Evolutionary conservation across 2,888 invertebrate species (phyloP).

Genomic region (Scaptomyza polygonia): DNA sequence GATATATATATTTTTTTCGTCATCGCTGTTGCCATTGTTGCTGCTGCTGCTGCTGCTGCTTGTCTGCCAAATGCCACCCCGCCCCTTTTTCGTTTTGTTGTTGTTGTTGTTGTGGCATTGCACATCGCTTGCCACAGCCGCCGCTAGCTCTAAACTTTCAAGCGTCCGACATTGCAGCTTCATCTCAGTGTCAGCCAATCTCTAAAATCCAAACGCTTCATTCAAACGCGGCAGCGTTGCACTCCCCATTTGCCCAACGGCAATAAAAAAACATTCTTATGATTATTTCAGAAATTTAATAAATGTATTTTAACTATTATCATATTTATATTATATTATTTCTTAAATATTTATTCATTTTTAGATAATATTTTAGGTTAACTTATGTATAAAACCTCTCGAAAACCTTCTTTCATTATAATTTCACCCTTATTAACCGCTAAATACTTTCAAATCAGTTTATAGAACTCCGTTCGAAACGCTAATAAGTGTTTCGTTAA

Average conservation of each 20-base stretch:
- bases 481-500: conserved; percentile 13
- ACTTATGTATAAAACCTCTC: no score
- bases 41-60: conserved; percentile 12
- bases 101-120: conserved; percentile 4
- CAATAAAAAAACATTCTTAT: no score
- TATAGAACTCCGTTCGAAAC: conserved; percentile 2
- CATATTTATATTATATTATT: no score
- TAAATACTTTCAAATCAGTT: conserved; percentile 35
- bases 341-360: no score
- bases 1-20: conserved; percentile 61
- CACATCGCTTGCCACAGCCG: conserved; percentile 27
- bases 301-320: no score
- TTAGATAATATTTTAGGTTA: no score
- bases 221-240: conserved; percentile 29
- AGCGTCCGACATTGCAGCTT: conserved; percentile 40
- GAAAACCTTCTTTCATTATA: no score
- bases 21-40: conserved; percentile 47
- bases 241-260: not conserved
- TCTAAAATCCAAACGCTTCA: conserved; percentile 50
- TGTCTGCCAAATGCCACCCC: conserved; percentile 67
- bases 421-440: not conserved
- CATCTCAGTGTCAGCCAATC: conserved; percentile 49
- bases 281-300: no score
- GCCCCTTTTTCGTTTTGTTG: conserved; percentile 60
- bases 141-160: conserved; percentile 56